Conservation (phyloP, 2,797 vertebrate genomes). For the Sylvilagus floridanus region DNA sequence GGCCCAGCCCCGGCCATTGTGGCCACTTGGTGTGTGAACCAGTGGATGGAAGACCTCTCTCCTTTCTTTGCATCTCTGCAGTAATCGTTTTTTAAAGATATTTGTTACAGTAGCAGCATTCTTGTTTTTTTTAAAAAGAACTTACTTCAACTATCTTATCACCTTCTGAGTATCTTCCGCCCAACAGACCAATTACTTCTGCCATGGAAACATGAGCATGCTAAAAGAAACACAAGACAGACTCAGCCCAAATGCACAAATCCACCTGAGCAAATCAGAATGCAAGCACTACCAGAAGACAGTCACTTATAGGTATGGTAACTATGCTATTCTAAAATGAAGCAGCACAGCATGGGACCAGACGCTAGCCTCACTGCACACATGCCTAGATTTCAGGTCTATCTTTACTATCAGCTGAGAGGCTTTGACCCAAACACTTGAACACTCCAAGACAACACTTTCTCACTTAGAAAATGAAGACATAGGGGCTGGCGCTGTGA, state of each 20-base stretch:
- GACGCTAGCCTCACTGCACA: background rate
- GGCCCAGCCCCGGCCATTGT: no score
- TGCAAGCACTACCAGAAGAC: background rate
- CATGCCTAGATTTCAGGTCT: constrained; percentile 16
- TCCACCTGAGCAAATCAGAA: background rate
- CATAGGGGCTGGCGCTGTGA: no score
- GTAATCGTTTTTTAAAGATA: background rate
- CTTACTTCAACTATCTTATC: constrained; percentile 93
- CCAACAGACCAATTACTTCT: constrained; percentile 97
- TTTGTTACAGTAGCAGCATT: constrained; percentile 25
- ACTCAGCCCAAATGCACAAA: constrained; percentile 43
- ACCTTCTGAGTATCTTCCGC: constrained; percentile 93
- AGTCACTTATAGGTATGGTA: background rate
- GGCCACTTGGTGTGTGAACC: no score
- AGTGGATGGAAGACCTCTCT: no score
- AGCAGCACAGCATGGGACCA: background rate
- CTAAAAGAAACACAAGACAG: constrained; percentile 84
- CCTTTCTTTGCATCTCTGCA: no score
- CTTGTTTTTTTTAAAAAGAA: constrained; percentile 41
- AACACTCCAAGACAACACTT: background rate
- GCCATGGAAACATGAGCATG: constrained; percentile 97
- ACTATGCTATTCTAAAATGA: constrained; percentile 29
- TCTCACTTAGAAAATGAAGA: constrained; percentile 48
- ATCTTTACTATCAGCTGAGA: background rate
- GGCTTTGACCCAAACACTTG: constrained; percentile 24